A percentile compares a stretch with the other conserved stretches of the same genome.
Conservation (phyloP, 2,113 vertebrate genomes). For the Passer domesticus region DNA sequence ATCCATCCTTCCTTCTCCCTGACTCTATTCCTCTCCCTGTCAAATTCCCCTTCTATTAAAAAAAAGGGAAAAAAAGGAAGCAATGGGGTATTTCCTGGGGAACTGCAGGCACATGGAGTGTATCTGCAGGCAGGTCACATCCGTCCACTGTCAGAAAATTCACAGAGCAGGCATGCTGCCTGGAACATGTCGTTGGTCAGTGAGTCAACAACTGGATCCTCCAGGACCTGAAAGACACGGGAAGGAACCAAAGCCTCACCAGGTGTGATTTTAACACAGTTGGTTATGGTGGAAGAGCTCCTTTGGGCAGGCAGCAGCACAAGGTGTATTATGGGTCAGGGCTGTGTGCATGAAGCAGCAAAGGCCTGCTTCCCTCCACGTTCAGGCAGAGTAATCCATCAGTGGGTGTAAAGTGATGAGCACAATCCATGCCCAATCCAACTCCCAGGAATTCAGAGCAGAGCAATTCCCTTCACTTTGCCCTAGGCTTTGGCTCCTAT, state of each 20-base stretch:
- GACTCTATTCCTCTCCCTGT: neutral
- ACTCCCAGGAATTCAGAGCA: neutral
- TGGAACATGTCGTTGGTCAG: neutral
- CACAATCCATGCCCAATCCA: neutral
- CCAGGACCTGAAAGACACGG: constrained; percentile 23
- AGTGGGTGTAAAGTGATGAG: neutral
- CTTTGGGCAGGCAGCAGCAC: neutral
- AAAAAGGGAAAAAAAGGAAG: neutral
- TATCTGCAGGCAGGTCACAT: neutral
- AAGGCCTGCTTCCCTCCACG: neutral
- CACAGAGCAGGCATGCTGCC: constrained; percentile 38
- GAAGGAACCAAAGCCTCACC: neutral
- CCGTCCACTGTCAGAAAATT: neutral
- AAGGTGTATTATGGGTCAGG: accelerated
- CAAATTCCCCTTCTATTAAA: neutral
- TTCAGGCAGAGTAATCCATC: neutral
- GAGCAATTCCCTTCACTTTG: neutral
- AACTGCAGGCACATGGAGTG: accelerated
- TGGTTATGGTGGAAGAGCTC: neutral
- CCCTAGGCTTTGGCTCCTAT: neutral
- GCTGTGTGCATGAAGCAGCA: neutral
- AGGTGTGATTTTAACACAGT: accelerated
- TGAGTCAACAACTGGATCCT: neutral
- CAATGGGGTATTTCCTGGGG: neutral
- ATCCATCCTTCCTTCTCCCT: neutral